These are phyloP conservation scores for Eupithecia vulgata DNA, from an alignment of 2,888 invertebrate genomes.

Conservation along the genomic window DNA sequence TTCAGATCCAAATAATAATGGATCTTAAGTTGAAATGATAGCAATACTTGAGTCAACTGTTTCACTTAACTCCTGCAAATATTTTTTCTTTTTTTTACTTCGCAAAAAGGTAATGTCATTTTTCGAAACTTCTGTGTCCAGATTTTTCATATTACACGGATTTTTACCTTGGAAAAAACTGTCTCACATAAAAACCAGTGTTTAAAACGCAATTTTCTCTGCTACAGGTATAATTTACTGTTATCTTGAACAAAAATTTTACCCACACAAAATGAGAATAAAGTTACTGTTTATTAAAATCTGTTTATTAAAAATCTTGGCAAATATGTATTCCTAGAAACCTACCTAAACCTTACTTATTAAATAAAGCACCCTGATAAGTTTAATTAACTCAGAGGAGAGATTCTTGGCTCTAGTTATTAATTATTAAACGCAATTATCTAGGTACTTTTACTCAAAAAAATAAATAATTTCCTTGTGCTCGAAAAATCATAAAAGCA, in stretches of 20 bases:
- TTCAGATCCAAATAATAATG: background rate
- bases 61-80: background rate
- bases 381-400: background rate
- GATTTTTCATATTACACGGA: background rate
- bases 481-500: background rate
- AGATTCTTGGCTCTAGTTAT: background rate
- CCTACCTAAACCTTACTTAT: background rate
- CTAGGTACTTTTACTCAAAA: no score
- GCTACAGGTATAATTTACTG: background rate
- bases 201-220: slow-evolving; percentile 1
- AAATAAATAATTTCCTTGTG: background rate
- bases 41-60: background rate
- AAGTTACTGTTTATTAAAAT: slow-evolving; percentile 48
- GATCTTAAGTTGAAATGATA: background rate
- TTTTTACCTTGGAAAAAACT: background rate
- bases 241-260: slow-evolving; percentile 18
- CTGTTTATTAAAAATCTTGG: slow-evolving; percentile 30
- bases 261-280: slow-evolving; percentile 28
- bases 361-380: background rate
- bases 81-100: background rate
- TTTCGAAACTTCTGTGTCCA: background rate
- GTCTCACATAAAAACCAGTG: background rate
- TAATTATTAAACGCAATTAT: background rate
- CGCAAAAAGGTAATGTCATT: no score
- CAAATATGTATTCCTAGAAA: background rate